These are phyloP conservation scores for Ibidorhyncha struthersii DNA, from an alignment of 2,113 vertebrate genomes.

Conservation along the genomic window DNA sequence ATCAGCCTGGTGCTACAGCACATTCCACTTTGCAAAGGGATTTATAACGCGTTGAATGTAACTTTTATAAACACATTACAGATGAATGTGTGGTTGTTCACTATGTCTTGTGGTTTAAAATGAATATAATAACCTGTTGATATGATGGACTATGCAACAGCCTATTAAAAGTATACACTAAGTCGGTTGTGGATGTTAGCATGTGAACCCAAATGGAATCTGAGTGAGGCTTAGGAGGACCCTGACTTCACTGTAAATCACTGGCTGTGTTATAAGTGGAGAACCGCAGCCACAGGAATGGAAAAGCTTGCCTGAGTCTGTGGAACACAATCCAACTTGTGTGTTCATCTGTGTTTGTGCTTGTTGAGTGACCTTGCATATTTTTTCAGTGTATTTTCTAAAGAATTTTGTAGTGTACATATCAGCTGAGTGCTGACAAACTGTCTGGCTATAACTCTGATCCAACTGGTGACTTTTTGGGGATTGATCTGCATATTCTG, in stretches of 20 bases:
- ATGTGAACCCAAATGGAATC: background rate
- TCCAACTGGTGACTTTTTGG: background rate
- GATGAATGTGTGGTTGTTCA: background rate
- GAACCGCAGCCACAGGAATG: background rate
- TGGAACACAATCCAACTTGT: background rate
- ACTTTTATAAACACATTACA: accelerated
- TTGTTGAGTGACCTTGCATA: background rate
- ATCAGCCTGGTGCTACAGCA: background rate
- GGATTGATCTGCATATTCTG: background rate
- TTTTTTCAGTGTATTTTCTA: background rate
- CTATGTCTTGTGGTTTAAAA: background rate
- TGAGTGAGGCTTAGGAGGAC: background rate
- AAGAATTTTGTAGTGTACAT: background rate
- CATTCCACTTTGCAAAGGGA: background rate
- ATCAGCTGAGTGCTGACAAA: background rate
- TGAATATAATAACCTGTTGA: background rate
- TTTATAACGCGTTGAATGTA: background rate
- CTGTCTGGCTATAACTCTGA: background rate
- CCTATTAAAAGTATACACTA: background rate
- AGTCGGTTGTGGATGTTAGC: background rate
- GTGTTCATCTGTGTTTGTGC: background rate
- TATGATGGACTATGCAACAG: background rate
- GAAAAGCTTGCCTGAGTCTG: background rate
- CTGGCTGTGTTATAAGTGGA: background rate
- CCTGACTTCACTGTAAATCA: background rate